Conservation (phyloP, 2,797 vertebrate species). For the Pseudochirops cupreus region DNA sequence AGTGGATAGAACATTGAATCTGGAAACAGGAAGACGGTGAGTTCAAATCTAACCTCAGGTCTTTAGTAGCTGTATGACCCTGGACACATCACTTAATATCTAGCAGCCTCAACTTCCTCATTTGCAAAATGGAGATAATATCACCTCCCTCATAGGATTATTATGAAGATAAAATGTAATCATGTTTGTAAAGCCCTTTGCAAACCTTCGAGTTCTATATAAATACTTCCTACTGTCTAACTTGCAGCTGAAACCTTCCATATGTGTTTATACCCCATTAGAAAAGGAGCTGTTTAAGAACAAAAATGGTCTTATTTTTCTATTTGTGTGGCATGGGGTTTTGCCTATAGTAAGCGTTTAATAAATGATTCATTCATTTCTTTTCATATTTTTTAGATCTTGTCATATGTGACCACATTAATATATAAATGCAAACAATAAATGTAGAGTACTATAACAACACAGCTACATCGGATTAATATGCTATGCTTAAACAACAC, state of each 20-base stretch:
- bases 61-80: background rate
- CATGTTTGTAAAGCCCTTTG: background rate
- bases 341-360: background rate
- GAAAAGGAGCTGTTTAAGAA: background rate
- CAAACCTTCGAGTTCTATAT: background rate
- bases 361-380: background rate
- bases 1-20: background rate
- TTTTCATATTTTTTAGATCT: background rate
- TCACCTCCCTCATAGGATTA: background rate
- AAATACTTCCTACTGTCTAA: background rate
- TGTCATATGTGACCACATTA: background rate
- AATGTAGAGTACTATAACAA: background rate
- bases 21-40: background rate
- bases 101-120: background rate
- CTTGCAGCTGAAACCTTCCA: background rate
- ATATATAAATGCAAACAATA: background rate
- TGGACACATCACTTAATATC: background rate
- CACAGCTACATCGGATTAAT: background rate
- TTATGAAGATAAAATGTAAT: background rate
- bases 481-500: background rate
- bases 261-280: background rate
- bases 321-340: background rate
- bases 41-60: background rate
- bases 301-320: background rate
- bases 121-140: background rate